Evolutionary conservation across 2,888 invertebrate genomes (phyloP).

Genomic region (Diarsia dahlii): DNA sequence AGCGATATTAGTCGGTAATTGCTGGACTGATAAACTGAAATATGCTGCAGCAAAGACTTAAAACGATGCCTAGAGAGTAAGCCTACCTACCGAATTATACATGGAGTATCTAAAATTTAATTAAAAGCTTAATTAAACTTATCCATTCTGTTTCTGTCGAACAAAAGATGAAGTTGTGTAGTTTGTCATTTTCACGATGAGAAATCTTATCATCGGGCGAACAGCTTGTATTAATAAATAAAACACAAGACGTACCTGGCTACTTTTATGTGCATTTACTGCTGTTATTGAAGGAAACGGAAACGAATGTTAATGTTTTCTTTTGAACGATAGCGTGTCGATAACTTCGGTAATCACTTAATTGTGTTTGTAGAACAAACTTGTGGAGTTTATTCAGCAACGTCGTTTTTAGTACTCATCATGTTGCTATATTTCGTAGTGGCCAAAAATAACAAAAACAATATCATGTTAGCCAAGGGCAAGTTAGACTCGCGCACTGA

Average conservation of each 20-base stretch:
- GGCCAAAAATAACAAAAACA: background rate
- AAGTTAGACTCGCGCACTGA: too few species aligned
- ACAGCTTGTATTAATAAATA: background rate
- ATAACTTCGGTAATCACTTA: background rate
- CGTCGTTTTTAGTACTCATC: background rate
- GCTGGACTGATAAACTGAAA: background rate
- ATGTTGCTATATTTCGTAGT: background rate
- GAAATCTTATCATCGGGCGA: background rate
- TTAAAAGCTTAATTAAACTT: background rate
- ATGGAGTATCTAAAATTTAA: background rate
- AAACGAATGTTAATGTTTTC: constrained; percentile 12
- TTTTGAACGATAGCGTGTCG: constrained; percentile 19
- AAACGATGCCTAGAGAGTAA: background rate
- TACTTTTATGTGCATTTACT: background rate
- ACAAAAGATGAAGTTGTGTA: background rate
- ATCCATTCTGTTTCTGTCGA: background rate
- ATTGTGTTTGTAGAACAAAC: background rate
- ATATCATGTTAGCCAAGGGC: background rate
- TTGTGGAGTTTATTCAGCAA: background rate
- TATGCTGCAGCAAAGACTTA: background rate
- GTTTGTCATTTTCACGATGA: background rate
- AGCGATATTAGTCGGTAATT: background rate
- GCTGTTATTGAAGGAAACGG: constrained; percentile 18
- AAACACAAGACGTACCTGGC: background rate
- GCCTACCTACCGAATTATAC: background rate